phyloP scores from a whole-genome alignment of 2,797 vertebrate genomes.

The Mycteria americana region DNA sequence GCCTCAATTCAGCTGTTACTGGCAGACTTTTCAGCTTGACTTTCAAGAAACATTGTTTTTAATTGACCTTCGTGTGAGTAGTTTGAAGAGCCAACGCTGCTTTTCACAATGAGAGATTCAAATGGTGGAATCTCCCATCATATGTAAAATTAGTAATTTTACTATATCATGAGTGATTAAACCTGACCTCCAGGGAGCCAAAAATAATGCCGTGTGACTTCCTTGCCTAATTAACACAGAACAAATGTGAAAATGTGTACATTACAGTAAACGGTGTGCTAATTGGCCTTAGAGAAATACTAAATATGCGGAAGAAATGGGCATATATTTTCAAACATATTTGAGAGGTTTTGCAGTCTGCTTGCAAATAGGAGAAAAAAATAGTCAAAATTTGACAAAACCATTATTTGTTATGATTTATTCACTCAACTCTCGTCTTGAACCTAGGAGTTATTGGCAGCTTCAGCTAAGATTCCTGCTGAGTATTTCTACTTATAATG shows the following conservation, averaged over 20 bases:
- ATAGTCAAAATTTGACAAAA: conserved; percentile 55
- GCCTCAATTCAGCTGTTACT: conserved; percentile 40
- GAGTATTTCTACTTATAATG: conserved; percentile 65
- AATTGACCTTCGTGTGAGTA: conserved; percentile 46
- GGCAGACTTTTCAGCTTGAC: conserved; percentile 26
- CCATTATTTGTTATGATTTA: conserved; percentile 69
- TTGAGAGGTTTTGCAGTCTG: conserved; percentile 39
- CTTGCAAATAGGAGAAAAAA: conserved; percentile 27
- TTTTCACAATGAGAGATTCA: not conserved
- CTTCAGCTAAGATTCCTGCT: conserved; percentile 61
- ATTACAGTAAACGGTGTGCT: conserved; percentile 58
- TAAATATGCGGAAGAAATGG: conserved; percentile 16
- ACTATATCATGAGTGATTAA: conserved; percentile 46
- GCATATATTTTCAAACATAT: conserved; percentile 56
- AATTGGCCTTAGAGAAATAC: conserved; percentile 54
- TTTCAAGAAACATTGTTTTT: conserved; percentile 60
- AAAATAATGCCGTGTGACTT: conserved; percentile 57
- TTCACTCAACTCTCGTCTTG: conserved; percentile 56
- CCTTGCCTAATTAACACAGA: conserved; percentile 57
- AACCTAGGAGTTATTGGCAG: conserved; percentile 69
- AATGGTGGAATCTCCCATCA: conserved; percentile 1
- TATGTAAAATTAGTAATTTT: conserved; percentile 42
- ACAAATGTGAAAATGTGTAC: conserved; percentile 65
- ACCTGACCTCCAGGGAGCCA: conserved; percentile 28
- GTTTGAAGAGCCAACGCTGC: not conserved